Evolutionary conservation across 2,888 invertebrate species (phyloP).

Genomic region (Dicyrtomina minuta): DNA sequence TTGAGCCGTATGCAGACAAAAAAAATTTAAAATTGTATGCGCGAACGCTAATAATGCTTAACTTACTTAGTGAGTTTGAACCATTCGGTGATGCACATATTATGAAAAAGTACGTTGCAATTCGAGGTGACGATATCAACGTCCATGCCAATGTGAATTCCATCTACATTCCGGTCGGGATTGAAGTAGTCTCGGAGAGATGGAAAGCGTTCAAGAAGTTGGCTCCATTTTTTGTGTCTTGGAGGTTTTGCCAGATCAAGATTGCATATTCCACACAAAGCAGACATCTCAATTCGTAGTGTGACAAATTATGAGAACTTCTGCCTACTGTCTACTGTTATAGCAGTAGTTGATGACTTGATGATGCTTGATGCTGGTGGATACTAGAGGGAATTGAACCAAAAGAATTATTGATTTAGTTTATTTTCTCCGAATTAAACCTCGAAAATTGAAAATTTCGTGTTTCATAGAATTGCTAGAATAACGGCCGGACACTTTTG

Average conservation of each 20-base stretch:
- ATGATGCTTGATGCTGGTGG: no score
- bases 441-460: no score
- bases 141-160: neutral
- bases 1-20: no score
- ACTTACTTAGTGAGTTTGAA: neutral
- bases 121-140: neutral
- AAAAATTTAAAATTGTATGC: no score
- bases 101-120: slow-evolving; percentile 1
- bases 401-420: no score
- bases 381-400: no score
- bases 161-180: neutral
- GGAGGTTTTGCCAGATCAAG: neutral
- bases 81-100: slow-evolving; percentile 19
- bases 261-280: slow-evolving; percentile 6
- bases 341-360: no score
- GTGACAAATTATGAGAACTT: neutral
- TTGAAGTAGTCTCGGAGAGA: neutral
- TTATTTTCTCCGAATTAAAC: no score
- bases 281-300: neutral
- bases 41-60: no score
- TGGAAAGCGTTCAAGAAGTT: neutral
- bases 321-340: no score
- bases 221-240: neutral
- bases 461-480: no score
- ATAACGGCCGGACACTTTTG: no score